Evolutionary conservation across 2,888 invertebrate genomes (phyloP).

Genomic region (Cloeon dipterum): DNA sequence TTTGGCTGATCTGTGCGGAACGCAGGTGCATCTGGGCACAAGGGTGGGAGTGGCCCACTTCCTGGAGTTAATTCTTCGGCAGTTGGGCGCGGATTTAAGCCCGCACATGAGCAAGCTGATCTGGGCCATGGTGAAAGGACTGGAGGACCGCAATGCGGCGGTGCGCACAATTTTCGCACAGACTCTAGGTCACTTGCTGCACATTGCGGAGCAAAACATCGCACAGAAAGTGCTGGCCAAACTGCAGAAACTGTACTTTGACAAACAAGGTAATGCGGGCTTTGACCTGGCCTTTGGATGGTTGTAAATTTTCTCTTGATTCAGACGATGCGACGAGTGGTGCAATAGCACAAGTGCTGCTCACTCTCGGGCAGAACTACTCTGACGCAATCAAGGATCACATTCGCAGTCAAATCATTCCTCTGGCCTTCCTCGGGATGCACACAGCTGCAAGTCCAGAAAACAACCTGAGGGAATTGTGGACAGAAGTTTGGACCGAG

Average conservation of each 20-base stretch:
- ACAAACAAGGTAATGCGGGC: slow-evolving; percentile 39
- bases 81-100: slow-evolving; percentile 22
- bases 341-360: slow-evolving; percentile 49
- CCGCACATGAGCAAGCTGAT: slow-evolving; percentile 24
- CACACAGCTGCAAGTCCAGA: slow-evolving; percentile 43
- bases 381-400: slow-evolving; percentile 62
- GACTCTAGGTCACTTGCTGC: slow-evolving; percentile 64
- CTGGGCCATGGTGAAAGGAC: slow-evolving; percentile 39
- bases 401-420: slow-evolving; percentile 34
- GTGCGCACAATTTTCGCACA: slow-evolving; percentile 65
- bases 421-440: slow-evolving; percentile 77
- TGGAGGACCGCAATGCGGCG: slow-evolving; percentile 62
- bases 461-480: slow-evolving; percentile 27
- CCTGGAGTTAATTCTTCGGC: slow-evolving; percentile 34
- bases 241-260: slow-evolving; percentile 38
- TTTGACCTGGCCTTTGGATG: no score
- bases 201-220: slow-evolving; percentile 53
- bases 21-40: slow-evolving; percentile 41
- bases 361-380: slow-evolving; percentile 60
- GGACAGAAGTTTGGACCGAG: slow-evolving; percentile 77
- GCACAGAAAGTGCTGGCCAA: slow-evolving; percentile 37
- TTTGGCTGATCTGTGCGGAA: neutral
- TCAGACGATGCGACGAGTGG: slow-evolving; percentile 49
- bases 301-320: slow-evolving; percentile 10
- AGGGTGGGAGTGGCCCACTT: slow-evolving; percentile 64